phyloP scores from a whole-genome alignment of 1,140 invertebrate species.

The Himalopsyche phryganea region DNA sequence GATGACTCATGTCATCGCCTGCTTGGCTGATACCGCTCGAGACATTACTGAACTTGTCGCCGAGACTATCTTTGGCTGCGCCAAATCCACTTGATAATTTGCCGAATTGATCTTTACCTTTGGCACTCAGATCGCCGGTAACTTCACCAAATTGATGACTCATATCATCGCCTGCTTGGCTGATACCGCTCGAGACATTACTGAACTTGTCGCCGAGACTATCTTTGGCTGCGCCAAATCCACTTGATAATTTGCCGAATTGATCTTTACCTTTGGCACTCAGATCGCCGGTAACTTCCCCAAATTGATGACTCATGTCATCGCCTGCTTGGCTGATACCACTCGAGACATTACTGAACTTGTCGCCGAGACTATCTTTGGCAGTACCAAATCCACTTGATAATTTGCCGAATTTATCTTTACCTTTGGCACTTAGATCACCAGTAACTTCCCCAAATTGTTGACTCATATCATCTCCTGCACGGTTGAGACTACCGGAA shows the following conservation, averaged over 20 bases:
- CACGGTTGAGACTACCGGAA: neutral
- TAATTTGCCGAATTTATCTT: neutral
- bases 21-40: slow-evolving; percentile 43
- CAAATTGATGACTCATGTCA: neutral
- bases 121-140: too few relatives aligned
- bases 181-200: slow-evolving; percentile 32
- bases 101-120: too few relatives aligned
- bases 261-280: slow-evolving; percentile 35
- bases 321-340: neutral
- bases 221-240: slow-evolving; percentile 33
- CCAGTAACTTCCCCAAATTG: neutral
- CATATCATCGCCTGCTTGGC: too few relatives aligned
- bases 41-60: slow-evolving; percentile 38
- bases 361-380: too few relatives aligned
- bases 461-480: neutral
- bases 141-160: too few relatives aligned
- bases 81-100: too few relatives aligned
- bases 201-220: slow-evolving; percentile 36
- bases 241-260: slow-evolving; percentile 36
- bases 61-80: too few relatives aligned
- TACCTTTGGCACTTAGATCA: neutral
- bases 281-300: slow-evolving; percentile 2
- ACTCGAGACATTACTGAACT: too few relatives aligned
- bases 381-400: neutral
- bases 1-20: slow-evolving; percentile 36